Conservation (phyloP, 2,888 invertebrate genomes). For the Chrysolina americana region DNA sequence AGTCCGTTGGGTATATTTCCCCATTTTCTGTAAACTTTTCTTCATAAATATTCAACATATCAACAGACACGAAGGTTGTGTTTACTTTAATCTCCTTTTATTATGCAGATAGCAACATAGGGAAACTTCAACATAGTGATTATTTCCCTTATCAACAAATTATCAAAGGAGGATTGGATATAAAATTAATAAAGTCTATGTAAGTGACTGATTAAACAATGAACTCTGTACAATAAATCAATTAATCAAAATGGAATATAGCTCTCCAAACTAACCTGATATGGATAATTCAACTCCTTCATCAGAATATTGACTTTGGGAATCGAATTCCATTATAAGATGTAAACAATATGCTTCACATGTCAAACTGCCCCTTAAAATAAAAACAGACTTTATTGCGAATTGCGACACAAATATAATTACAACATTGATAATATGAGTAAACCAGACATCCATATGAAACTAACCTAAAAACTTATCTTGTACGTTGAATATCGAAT, state of each 20-base stretch:
- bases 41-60: constrained; percentile 22
- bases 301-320: constrained; percentile 63
- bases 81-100: constrained; percentile 24
- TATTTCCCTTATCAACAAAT: constrained; percentile 15
- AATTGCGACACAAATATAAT: constrained; percentile 42
- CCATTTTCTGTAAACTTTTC: constrained; percentile 56
- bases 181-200: not conserved
- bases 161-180: constrained; percentile 18
- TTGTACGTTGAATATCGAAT: constrained; percentile 12
- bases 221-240: not conserved
- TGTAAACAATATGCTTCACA: constrained; percentile 44
- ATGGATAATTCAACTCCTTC: constrained; percentile 62
- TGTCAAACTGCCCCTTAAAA: constrained; percentile 44
- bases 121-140: constrained; percentile 15
- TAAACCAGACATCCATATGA: constrained; percentile 41
- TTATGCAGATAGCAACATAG: constrained; percentile 20
- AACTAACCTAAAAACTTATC: constrained; percentile 39
- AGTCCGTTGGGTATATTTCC: constrained; percentile 55
- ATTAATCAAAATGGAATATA: constrained; percentile 5
- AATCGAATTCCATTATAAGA: constrained; percentile 63
- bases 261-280: constrained; percentile 54
- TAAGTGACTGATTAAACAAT: constrained; percentile 19
- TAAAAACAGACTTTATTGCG: constrained; percentile 41
- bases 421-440: constrained; percentile 38
- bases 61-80: not conserved